Evolutionary conservation across 2,797 vertebrate species (phyloP).

Genomic region (Anguilla megastoma): DNA sequence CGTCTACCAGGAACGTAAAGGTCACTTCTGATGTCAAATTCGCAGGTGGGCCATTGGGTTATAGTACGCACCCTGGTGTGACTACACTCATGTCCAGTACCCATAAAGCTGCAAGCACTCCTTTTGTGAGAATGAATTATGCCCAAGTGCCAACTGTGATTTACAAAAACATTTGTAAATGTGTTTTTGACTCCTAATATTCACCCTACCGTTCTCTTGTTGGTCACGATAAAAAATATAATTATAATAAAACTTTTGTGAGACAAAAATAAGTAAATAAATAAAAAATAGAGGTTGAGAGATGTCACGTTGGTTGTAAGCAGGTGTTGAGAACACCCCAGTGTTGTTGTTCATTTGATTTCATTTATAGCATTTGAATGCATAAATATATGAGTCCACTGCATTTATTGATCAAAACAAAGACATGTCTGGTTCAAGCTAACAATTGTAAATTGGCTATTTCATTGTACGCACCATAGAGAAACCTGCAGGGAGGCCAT

Average conservation of each 20-base stretch:
- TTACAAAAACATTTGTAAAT: too few species aligned
- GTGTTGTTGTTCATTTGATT: background rate
- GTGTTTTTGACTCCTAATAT: background rate
- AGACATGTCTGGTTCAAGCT: background rate
- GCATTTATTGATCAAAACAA: background rate
- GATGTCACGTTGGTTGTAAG: background rate
- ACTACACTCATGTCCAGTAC: background rate
- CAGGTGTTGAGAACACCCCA: background rate
- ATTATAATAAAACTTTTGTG: background rate
- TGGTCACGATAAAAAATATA: background rate
- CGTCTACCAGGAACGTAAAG: background rate
- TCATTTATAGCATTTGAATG: background rate
- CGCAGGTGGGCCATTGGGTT: background rate
- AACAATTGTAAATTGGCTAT: background rate
- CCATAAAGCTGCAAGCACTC: background rate
- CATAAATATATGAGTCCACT: background rate
- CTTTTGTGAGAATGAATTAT: background rate
- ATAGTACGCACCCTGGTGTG: background rate
- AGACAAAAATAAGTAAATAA: background rate
- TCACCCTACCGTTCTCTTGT: background rate
- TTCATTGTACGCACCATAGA: background rate
- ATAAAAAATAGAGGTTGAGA: background rate
- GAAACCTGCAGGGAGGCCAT: background rate
- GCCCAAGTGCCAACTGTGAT: too few species aligned
- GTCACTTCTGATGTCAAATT: background rate